Percentiles rank a stretch among this genome's conserved stretches.
Conservation (phyloP, 2,888 invertebrate genomes). For the Stenotaenia linearis region DNA sequence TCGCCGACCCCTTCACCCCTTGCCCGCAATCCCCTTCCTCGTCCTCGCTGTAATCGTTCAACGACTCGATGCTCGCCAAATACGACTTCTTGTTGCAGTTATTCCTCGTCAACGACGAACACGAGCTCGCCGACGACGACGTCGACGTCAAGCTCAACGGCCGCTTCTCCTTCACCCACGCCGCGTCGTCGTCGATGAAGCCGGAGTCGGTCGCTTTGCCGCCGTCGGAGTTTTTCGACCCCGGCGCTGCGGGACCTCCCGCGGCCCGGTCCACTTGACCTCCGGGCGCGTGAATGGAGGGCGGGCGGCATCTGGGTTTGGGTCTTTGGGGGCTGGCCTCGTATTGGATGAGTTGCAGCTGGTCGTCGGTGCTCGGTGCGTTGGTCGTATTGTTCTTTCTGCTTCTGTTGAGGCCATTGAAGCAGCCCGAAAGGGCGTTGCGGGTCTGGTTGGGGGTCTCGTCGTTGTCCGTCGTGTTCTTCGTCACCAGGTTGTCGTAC, state of each 20-base stretch:
- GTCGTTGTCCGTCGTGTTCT: conserved; percentile 39
- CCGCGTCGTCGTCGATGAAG: not conserved
- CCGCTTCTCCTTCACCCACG: conserved; percentile 40
- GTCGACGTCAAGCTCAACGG: conserved; percentile 47
- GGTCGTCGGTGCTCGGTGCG: not conserved
- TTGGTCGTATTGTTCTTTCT: not conserved
- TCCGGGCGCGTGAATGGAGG: not conserved
- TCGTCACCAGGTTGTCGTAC: conserved; percentile 64
- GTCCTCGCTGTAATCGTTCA: conserved; percentile 59
- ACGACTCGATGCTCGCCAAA: conserved; percentile 78
- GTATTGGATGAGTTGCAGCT: not conserved
- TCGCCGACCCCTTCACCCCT: conserved; percentile 43
- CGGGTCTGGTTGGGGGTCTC: conserved; percentile 38
- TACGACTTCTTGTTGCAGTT: conserved; percentile 52
- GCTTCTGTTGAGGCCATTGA: not conserved
- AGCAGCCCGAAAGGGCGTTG: not conserved
- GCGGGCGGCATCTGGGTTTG: not conserved
- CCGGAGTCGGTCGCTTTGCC: conserved; percentile 5
- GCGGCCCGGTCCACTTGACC: not conserved
- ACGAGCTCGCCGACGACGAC: conserved; percentile 41
- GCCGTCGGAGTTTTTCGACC: not conserved
- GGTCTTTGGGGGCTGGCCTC: not conserved
- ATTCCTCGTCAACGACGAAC: conserved; percentile 40
- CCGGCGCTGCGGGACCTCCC: not conserved
- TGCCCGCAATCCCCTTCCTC: conserved; percentile 36